phyloP scores from a whole-genome alignment of 2,797 vertebrate species.

The Mormyrops attenuatus region DNA sequence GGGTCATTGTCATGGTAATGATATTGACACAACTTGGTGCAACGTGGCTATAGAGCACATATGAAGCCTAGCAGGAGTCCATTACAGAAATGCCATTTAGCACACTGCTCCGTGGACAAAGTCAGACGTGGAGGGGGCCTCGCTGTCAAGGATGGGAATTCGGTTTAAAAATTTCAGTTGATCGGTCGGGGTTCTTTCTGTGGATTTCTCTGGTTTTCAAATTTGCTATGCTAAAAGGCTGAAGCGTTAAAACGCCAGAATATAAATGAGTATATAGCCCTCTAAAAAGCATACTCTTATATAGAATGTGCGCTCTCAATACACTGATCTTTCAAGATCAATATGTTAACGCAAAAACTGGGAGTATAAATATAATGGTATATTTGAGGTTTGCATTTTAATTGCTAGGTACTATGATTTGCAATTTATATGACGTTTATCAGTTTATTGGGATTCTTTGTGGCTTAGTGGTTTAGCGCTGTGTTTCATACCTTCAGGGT shows the following conservation, averaged over 20 bases:
- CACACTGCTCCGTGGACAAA: conserved; percentile 75
- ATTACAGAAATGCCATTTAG: conserved; percentile 77
- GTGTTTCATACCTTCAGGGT: not conserved
- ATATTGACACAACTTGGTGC: conserved; percentile 78
- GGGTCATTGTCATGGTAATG: conserved; percentile 74
- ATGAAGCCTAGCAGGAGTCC: conserved; percentile 81
- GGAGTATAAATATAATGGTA: not conserved
- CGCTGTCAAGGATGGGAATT: conserved; percentile 54
- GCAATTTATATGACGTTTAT: not conserved
- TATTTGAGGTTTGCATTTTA: not conserved
- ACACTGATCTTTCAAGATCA: not conserved
- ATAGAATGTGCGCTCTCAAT: conserved; percentile 47
- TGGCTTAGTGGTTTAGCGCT: not conserved
- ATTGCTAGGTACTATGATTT: not conserved
- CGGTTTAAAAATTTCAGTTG: conserved; percentile 38
- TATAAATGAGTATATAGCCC: conserved; percentile 48
- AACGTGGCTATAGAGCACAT: conserved; percentile 67
- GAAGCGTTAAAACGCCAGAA: conserved; percentile 60
- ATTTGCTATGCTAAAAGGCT: conserved; percentile 63
- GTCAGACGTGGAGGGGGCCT: conserved; percentile 71
- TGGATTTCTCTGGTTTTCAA: conserved; percentile 50
- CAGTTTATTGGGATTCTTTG: not conserved
- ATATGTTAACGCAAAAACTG: not conserved
- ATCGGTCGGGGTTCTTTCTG: conserved; percentile 63
- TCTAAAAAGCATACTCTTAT: conserved; percentile 53